phyloP scores from a whole-genome alignment of 2,888 invertebrate genomes.

The Diplolepis rosae region DNA sequence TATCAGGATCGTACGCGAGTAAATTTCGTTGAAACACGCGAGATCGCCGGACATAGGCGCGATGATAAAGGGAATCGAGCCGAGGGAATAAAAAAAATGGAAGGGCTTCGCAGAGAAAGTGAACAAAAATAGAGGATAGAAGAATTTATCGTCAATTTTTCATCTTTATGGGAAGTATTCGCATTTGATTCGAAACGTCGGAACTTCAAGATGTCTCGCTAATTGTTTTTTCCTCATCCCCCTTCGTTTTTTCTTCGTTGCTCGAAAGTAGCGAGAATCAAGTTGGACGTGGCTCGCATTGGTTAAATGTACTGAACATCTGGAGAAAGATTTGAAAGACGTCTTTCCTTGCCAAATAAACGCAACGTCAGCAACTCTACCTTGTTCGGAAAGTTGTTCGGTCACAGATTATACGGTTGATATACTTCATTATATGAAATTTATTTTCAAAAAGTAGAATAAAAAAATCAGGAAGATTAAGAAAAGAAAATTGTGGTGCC shows the following conservation, averaged over 20 bases:
- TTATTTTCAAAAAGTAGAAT: not conserved
- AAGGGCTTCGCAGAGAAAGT: not conserved
- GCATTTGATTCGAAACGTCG: slow-evolving; percentile 9
- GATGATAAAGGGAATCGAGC: slow-evolving; percentile 60
- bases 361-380: not conserved
- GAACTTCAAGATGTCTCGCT: slow-evolving; percentile 44
- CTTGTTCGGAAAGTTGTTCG: not conserved
- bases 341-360: slow-evolving; percentile 15
- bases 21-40: slow-evolving; percentile 69
- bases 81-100: slow-evolving; percentile 44
- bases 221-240: slow-evolving; percentile 56
- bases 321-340: slow-evolving; percentile 1
- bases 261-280: not conserved
- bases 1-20: slow-evolving; percentile 68
- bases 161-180: slow-evolving; percentile 14
- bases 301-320: slow-evolving; percentile 18
- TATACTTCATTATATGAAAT: not conserved
- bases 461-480: not conserved
- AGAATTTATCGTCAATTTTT: slow-evolving; percentile 28
- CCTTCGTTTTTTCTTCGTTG: slow-evolving; percentile 16
- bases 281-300: slow-evolving; percentile 27
- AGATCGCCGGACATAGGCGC: slow-evolving; percentile 65
- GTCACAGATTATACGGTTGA: not conserved
- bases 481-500: too few species aligned
- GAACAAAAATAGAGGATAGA: not conserved